phyloP scores from a whole-genome alignment of 2,888 invertebrate genomes.

The Lithosia quadra region DNA sequence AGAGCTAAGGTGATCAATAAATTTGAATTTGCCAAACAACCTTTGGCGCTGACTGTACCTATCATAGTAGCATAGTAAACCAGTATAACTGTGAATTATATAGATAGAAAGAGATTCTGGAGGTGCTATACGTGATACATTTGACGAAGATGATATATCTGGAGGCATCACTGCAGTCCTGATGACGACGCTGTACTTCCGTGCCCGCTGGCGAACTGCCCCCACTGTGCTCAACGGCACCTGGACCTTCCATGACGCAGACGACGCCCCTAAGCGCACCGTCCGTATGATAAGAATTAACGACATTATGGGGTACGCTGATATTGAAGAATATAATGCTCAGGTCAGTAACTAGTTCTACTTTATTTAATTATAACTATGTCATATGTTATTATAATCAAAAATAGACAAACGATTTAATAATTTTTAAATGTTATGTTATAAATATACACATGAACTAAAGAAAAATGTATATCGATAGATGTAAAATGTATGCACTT shows the following conservation, averaged over 20 bases:
- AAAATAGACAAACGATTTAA: neutral
- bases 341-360: constrained; percentile 62
- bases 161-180: constrained; percentile 65
- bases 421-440: neutral
- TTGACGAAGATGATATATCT: constrained; percentile 75
- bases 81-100: neutral
- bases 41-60: too few relatives aligned
- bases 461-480: neutral
- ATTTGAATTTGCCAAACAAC: too few relatives aligned
- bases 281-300: constrained; percentile 78
- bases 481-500: neutral
- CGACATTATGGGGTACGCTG: constrained; percentile 75
- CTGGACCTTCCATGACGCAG: constrained; percentile 63
- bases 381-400: neutral
- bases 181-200: constrained; percentile 72
- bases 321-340: constrained; percentile 73
- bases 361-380: constrained; percentile 20
- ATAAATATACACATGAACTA: neutral
- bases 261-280: constrained; percentile 55
- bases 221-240: constrained; percentile 81
- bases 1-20: too few relatives aligned
- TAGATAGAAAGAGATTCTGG: constrained; percentile 75
- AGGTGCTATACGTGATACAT: constrained; percentile 76
- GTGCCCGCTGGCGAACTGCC: constrained; percentile 76
- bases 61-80: too few relatives aligned